Base-by-base conservation (phyloP, 2,797 vertebrate species). In the Tokudaia muenninki region DNA sequence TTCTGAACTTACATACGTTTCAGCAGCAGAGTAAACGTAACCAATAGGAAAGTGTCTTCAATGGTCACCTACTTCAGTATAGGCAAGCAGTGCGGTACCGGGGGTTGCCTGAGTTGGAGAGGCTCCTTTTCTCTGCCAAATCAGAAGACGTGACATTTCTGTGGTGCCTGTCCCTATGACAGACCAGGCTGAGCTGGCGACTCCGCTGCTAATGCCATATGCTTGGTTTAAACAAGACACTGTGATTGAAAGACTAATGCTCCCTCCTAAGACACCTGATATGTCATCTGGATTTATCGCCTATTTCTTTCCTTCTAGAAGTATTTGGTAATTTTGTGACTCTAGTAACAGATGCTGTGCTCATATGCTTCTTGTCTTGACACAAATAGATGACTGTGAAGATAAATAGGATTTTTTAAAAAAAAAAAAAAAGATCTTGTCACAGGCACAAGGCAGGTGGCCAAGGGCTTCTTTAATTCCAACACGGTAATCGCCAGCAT, bases 261-360 rank as follows among this genome's bases (percentile, higher is more conserved):
- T 74, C 91, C 92, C 91, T 95, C 72, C 87, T 88, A 19, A 96
- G 97, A 92, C 97, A 92, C 97, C 97, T 94, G 96, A 97, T 92
- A 97, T 91, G 92, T 95, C 82, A 97, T 82, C 24, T 1, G 24
- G 83, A 77, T 96, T 88, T 92, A 89, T 72, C 67, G 89, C 78
- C n/a, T 41, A 17, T 52, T 84, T 97, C 93, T 70, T 96, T 89
- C 96, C 97, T 96, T 97, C 92, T 95, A 97, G 97, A 98, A 98
- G 97, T 80, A 82, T 97, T 98, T 96, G 95, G 50, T 92, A 96
- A 97, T 97, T 98, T 97, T 98, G 98, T 98, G 98, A 97, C 98
- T 98, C 97, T 98, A 98, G 98, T 97, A 98, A 98, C 98, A 98
- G 98, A 98, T 98, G 98, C 98, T 98, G 81, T 86, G 96, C 97